phyloP scores from a whole-genome alignment of 2,797 vertebrate species.

The Otus scops region DNA sequence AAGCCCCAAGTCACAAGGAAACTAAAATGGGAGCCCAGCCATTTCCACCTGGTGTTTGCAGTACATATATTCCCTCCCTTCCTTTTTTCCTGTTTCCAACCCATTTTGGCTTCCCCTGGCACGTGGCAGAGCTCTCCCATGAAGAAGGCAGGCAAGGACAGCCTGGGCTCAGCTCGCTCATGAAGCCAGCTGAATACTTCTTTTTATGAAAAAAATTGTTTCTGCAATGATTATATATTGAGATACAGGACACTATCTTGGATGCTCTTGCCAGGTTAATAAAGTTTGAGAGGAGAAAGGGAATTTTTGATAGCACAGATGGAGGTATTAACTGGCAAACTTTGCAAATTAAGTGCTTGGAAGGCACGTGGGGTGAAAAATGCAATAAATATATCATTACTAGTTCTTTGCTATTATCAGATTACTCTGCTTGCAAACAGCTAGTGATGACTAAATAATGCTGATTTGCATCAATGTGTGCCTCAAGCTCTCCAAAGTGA shows the following conservation, averaged over 20 bases:
- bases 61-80: fast-evolving
- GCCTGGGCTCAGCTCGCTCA: neutral
- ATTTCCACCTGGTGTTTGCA: neutral
- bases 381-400: neutral
- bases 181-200: neutral
- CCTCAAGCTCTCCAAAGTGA: neutral
- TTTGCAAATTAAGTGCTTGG: neutral
- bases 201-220: neutral
- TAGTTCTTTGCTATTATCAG: neutral
- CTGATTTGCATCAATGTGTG: neutral
- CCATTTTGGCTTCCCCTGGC: neutral
- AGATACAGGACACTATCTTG: neutral
- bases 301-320: neutral
- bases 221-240: neutral
- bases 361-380: neutral
- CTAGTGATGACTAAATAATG: neutral
- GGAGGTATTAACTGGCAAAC: neutral
- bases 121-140: neutral
- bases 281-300: neutral
- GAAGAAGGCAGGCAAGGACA: neutral
- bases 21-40: neutral
- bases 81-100: neutral
- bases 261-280: neutral
- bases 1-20: neutral
- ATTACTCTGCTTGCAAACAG: neutral